Conservation (phyloP, 1,140 invertebrate species). For the Prorops nasuta region DNA sequence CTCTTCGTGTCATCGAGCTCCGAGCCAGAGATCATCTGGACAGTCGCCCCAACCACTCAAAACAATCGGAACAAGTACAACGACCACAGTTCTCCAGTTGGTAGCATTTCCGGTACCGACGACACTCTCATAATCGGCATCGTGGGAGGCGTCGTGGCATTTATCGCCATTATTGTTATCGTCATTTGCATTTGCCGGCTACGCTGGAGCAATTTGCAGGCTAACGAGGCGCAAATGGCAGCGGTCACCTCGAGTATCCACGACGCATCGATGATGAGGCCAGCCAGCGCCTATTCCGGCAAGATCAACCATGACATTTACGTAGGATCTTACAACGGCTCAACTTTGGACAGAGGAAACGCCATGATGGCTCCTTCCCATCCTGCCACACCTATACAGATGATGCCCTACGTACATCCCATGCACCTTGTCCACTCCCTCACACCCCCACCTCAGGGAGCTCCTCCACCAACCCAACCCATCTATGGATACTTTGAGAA, state of each 20-base stretch:
- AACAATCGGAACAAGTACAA: conserved; percentile 55
- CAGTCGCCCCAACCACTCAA: conserved; percentile 67
- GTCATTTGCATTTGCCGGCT: conserved; percentile 81
- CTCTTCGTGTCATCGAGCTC: conserved; percentile 58
- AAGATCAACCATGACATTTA: conserved; percentile 52
- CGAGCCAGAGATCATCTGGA: conserved; percentile 86
- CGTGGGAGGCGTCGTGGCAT: conserved; percentile 85
- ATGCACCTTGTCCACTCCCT: conserved; percentile 39
- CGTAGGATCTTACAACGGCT: conserved; percentile 47
- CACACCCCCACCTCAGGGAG: conserved; percentile 20
- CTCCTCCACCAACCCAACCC: too few relatives aligned
- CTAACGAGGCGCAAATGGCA: conserved; percentile 42
- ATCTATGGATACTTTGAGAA: conserved; percentile 51
- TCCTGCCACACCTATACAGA: conserved; percentile 40
- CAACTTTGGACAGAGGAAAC: conserved; percentile 39
- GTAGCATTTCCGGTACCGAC: conserved; percentile 70
- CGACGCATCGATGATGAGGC: conserved; percentile 48
- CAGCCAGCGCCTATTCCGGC: conserved; percentile 44
- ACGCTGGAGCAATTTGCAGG: conserved; percentile 32
- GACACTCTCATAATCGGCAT: conserved; percentile 90
- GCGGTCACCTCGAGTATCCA: conserved; percentile 46
- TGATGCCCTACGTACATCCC: conserved; percentile 45
- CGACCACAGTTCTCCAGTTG: conserved; percentile 53
- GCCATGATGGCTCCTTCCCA: conserved; percentile 14
- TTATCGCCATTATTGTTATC: conserved; percentile 84